These are phyloP conservation scores for Donacobius atricapilla DNA, from an alignment of 2,113 vertebrate genomes.

Conservation along the genomic window DNA sequence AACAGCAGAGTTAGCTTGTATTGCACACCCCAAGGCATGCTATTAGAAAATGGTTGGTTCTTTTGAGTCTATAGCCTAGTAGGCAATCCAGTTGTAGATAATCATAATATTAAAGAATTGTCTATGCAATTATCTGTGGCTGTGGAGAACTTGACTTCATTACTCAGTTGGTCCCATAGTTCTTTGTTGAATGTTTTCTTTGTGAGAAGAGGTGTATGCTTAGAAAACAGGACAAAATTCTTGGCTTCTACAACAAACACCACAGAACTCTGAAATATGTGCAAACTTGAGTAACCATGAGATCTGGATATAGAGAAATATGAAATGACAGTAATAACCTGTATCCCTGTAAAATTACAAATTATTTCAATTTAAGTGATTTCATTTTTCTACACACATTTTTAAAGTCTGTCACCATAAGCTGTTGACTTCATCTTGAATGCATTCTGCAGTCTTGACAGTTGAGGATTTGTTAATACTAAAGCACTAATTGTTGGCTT, in stretches of 20 bases:
- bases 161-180: neutral
- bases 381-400: slow-evolving; percentile 23
- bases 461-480: slow-evolving; percentile 75
- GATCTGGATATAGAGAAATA: slow-evolving; percentile 13
- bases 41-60: neutral
- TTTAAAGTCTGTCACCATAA: slow-evolving; percentile 17
- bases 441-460: slow-evolving; percentile 57
- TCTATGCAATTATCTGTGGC: neutral
- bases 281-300: neutral
- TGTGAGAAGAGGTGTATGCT: neutral
- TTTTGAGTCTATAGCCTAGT: neutral
- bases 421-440: slow-evolving; percentile 47
- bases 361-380: slow-evolving; percentile 42
- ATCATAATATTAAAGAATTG: neutral
- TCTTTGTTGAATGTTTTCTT: neutral
- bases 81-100: neutral
- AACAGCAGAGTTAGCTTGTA: neutral
- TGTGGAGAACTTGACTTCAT: neutral
- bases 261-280: neutral
- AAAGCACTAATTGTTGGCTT: slow-evolving; percentile 78
- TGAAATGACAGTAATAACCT: slow-evolving; percentile 54
- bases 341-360: slow-evolving; percentile 46
- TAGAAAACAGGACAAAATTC: neutral
- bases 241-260: neutral
- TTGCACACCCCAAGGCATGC: neutral